Conservation (phyloP, 2,113 vertebrate genomes). For the Crotalus viridis region DNA sequence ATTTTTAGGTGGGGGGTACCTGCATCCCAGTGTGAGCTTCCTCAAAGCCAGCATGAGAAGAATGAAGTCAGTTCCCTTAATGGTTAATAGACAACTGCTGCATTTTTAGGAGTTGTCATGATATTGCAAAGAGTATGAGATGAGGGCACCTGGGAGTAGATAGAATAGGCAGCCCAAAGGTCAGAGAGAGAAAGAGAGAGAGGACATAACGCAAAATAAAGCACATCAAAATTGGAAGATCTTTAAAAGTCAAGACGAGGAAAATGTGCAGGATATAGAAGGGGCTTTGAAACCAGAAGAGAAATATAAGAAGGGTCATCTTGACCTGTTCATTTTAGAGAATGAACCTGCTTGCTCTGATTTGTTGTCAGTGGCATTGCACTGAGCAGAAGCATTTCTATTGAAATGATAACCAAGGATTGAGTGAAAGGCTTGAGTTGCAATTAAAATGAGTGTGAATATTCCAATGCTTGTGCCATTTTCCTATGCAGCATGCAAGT, state of each 20-base stretch:
- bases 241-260: not conserved
- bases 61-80: not conserved
- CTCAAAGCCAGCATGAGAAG: not conserved
- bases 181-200: not conserved
- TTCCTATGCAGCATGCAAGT: conserved; percentile 61
- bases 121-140: not conserved
- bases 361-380: conserved; percentile 42
- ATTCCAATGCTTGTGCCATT: conserved; percentile 57
- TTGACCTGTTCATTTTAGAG: not conserved
- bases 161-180: not conserved
- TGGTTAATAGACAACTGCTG: not conserved
- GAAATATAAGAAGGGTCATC: not conserved
- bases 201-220: not conserved
- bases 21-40: not conserved
- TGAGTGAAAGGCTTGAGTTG: conserved; percentile 69
- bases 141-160: not conserved
- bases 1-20: not conserved
- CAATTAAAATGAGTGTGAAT: conserved; percentile 69
- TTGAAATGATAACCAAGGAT: conserved; percentile 56
- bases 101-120: not conserved
- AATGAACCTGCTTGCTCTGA: conserved; percentile 29
- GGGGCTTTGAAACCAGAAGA: not conserved
- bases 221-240: too few species aligned
- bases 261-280: not conserved
- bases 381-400: conserved; percentile 45